phyloP scores from a whole-genome alignment of 1,140 invertebrate genomes.

The Caenorhabditis tropicalis region DNA sequence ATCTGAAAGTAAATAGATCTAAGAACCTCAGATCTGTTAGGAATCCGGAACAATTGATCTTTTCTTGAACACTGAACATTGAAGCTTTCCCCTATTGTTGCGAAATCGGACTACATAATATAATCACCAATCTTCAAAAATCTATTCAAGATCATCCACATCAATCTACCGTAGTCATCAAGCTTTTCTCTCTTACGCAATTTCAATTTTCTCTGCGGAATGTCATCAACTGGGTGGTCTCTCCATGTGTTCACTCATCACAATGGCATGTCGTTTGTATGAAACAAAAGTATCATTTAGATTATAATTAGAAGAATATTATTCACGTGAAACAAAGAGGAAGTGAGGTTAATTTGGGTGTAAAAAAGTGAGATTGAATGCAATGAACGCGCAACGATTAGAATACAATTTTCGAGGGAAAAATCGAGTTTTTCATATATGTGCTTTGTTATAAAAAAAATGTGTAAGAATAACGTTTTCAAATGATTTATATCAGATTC shows the following conservation, averaged over 20 bases:
- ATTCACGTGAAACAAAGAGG: neutral
- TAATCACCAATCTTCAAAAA: no score
- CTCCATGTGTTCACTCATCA: neutral
- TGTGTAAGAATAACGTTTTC: neutral
- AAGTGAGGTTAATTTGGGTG: neutral
- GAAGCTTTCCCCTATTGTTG: no score
- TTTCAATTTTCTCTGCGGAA: neutral
- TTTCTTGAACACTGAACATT: no score
- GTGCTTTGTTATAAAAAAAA: neutral
- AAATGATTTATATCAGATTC: no score
- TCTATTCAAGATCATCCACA: no score
- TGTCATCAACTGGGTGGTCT: neutral
- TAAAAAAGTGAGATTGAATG: neutral
- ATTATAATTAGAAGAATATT: no score
- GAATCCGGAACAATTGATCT: no score
- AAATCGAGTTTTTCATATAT: neutral
- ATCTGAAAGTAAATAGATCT: no score
- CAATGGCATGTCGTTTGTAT: neutral
- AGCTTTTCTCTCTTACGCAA: neutral
- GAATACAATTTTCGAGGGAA: neutral
- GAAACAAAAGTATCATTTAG: no score
- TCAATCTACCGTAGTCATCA: neutral
- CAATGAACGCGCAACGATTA: constrained; percentile 2
- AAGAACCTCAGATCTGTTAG: no score
- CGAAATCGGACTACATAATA: no score